Conservation (phyloP, 2,113 vertebrate species). For the Gnathonemus echidnorhynchus region DNA sequence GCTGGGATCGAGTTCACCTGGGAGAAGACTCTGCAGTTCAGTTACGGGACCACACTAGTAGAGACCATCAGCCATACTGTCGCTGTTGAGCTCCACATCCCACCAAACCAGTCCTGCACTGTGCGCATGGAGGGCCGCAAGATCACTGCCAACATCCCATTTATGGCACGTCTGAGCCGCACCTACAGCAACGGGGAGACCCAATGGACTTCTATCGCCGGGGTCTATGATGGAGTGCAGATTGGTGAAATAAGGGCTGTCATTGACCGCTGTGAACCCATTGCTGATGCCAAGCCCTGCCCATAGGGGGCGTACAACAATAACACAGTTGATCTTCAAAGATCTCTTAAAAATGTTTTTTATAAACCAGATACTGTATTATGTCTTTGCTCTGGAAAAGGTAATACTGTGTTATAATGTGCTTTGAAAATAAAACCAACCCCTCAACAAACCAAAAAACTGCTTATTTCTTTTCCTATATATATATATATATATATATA, state of each 20-base stretch:
- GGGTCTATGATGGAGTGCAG: constrained; percentile 35
- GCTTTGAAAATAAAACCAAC: neutral
- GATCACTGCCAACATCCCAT: constrained; percentile 40
- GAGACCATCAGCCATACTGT: constrained; percentile 46
- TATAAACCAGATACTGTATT: neutral
- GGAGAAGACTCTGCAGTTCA: constrained; percentile 56
- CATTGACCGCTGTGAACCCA: constrained; percentile 41
- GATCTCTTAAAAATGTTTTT: neutral
- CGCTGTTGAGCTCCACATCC: constrained; percentile 30
- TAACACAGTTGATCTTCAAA: neutral
- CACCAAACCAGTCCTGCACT: constrained; percentile 41
- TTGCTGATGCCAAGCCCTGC: constrained; percentile 41
- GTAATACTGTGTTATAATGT: neutral
- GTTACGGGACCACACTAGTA: constrained; percentile 48
- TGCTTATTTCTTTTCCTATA: neutral
- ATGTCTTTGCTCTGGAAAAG: neutral
- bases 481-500: neutral
- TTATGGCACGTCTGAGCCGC: constrained; percentile 34
- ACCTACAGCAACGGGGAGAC: constrained; percentile 36
- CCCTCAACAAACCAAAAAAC: neutral
- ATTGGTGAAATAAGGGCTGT: constrained; percentile 40
- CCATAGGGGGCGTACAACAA: neutral
- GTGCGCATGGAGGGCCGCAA: constrained; percentile 40
- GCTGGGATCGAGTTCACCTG: constrained; percentile 48
- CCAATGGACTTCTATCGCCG: constrained; percentile 35